Evolutionary conservation across 1,140 invertebrate genomes (phyloP), one percentile per base, ranked within the genome.

Genomic region (Leptoteleia sp.): DNA sequence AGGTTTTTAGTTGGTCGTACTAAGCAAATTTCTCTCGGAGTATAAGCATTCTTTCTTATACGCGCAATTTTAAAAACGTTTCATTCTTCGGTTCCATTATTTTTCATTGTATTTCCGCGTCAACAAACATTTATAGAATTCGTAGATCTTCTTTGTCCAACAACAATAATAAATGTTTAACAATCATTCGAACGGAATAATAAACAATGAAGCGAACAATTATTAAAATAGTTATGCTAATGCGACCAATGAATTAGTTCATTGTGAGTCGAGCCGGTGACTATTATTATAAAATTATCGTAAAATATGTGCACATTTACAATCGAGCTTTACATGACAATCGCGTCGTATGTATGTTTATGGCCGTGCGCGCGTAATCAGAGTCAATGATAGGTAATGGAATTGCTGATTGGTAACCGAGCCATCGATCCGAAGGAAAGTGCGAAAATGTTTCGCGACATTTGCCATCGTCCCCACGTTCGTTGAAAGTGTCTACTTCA

Each of bases 401-500:
- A 12, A 11, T 13, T 37, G 4, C 15, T 43, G 1, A 15, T 1
- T 29, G 8, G 9, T 19, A 17, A 37, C 17, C 2, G 15, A 38
- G 4, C 29, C 0, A 27, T 13, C 5, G n/a, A 22, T 11, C 17
- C 5, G 1, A 42, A 35, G 7, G 62, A 47, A 45, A 55, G 19
- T 68, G 52, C 17, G 15, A 52, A 48, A 57, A 68, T 11, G 19
- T 57, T 37, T 57, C 37, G 16, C 35, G 37, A 67, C 64, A 45
- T 57, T 67, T 40, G 16, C 37, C 35, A 43, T 43, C 64, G 50
- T 75, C 52, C 40, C 52, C 64, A 65, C 59, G 52, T 57, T 35
- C 38, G 15, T 35, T 64, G 70, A 67, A 79, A 82, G 70, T 84
- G n/a, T 81, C 22, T 13, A 55, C 82, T 81, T 78, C 80, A 81